Evolutionary conservation across 2,113 vertebrate species (phyloP), one percentile per base, ranked within the genome.

Genomic region (Eulemur rufifrons): DNA sequence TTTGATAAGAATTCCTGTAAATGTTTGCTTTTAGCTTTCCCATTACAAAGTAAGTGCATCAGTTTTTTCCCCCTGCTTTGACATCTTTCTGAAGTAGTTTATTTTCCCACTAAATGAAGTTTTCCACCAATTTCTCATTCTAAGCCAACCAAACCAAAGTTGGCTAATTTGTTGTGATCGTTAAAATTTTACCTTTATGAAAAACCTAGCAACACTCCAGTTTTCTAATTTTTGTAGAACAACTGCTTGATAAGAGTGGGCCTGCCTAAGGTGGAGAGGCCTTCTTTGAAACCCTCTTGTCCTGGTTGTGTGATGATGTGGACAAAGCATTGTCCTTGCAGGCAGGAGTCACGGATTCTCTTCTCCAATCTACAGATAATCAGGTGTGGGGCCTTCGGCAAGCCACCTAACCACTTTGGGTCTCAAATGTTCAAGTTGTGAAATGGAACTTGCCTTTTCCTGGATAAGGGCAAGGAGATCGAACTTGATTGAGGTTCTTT

Each of bases 1-100:
- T 91, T 94, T 8, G 47, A 74, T 78, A 80, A 74, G 61, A 91
- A 86, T 63, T 91, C 50, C 45, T 93, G 0, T 84, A 61, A 73
- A 91, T 54, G 63, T 90, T 85, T 96, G 76, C 42, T 76, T 97
- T 96, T 88, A 91, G 73, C 42, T 64, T 95, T 86, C 20, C 37
- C 17, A 32, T 52, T 68, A 80, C 39, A 68, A 92, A 96, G 37
- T 52, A 73, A 81, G 89, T 39, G 2, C 64, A 78, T 29, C 76
- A 91, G 64, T 1, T 68, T 64, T 63, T 90, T 32, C 7, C 34
- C 45, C 6, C 12, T 54, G 52, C 54, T 39, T 32, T 71, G 42
- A 71, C 6, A 92, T 76, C 50, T 94, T 86, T 82, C 59, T 82
- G 63, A 87, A 82, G 77, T 47, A 54, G 39, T 86, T 89, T 78